Evolutionary conservation across 1,140 invertebrate species (phyloP), one percentile per base, ranked within the genome.

Genomic region (Apis laboriosa): DNA sequence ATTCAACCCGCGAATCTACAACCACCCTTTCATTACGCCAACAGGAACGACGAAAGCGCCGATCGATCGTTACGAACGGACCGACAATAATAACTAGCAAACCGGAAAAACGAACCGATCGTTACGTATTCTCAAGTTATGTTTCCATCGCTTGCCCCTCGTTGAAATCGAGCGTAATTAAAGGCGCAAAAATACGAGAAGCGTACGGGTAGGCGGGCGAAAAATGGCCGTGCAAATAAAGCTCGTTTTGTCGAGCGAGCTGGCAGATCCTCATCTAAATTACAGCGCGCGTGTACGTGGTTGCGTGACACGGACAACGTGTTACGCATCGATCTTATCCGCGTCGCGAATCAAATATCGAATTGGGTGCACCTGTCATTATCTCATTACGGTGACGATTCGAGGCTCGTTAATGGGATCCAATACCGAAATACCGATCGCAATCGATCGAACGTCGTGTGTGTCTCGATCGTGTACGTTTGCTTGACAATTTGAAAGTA

Each of bases 221-320:
- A 75, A 79, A 82, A 67, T 34, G 34, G 72, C 61, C 55, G 58
- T 58, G 67, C 63, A 83, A 87, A 77, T 78, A 73, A 49, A 66
- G 60, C 61, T 74, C 75, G 56, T 64, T 67, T 58, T 73, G 86
- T 85, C 79, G 34, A 43, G 76, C 73, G 53, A 24, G 63, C 43
- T 28, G 67, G n/a, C 58, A 89, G 88, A 88, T 89, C 81, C 72
- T 86, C 84, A 89, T 89, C 88, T 89, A 89, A 89, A 88, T 88
- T 82, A 80, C 68, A 77, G 63, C 74, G 74, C 55, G 78, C 79
- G 55, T 82, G 63, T 24, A 51, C 70, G 55, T 61, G 67, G 70
- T 89, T 81, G 83, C 80, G 85, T 86, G 88, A 76, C 84, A 67
- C 61, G 28, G 71, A 78, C 82, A 51, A 86, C 34, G 75, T 77